Percentiles rank a stretch among this genome's conserved stretches.
These are phyloP conservation scores for Hecatera dysodea DNA, from an alignment of 2,888 invertebrate species.

Conservation along the genomic window DNA sequence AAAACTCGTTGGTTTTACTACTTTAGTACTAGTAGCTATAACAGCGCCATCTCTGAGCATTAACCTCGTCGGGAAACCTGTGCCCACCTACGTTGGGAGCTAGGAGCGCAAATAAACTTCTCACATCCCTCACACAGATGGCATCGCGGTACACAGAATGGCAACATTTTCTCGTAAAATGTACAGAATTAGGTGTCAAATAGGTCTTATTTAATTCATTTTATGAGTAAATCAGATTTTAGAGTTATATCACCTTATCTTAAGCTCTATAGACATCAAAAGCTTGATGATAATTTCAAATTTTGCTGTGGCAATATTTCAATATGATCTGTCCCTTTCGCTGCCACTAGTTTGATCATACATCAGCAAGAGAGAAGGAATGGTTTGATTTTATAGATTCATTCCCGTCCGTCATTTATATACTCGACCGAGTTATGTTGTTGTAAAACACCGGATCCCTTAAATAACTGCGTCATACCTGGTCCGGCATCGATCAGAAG, in stretches of 20 bases:
- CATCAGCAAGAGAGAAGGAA: constrained; percentile 28
- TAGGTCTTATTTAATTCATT: background rate
- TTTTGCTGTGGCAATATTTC: constrained; percentile 25
- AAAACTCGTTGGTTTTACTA: too few relatives aligned
- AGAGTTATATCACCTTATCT: background rate
- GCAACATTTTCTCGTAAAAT: constrained; percentile 8
- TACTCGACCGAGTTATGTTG: background rate
- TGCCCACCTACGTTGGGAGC: too few relatives aligned
- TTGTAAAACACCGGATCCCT: constrained; percentile 4
- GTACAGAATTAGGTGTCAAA: background rate
- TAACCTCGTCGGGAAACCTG: background rate
- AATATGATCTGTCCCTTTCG: constrained; percentile 21
- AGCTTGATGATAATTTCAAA: background rate
- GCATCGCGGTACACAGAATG: constrained; percentile 4
- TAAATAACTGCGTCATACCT: constrained; percentile 7
- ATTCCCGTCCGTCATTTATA: constrained; percentile 12
- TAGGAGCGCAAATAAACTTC: background rate
- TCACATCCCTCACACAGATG: constrained; percentile 41
- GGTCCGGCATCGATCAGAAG: constrained; percentile 6
- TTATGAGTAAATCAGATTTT: background rate
- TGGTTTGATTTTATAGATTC: constrained; percentile 23
- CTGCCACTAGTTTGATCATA: background rate
- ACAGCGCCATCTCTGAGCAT: constrained; percentile 43
- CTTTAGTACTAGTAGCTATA: background rate
- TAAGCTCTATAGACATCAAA: background rate